Evolutionary conservation across 2,888 invertebrate genomes (phyloP).

Genomic region (Tetragonula carbonaria): DNA sequence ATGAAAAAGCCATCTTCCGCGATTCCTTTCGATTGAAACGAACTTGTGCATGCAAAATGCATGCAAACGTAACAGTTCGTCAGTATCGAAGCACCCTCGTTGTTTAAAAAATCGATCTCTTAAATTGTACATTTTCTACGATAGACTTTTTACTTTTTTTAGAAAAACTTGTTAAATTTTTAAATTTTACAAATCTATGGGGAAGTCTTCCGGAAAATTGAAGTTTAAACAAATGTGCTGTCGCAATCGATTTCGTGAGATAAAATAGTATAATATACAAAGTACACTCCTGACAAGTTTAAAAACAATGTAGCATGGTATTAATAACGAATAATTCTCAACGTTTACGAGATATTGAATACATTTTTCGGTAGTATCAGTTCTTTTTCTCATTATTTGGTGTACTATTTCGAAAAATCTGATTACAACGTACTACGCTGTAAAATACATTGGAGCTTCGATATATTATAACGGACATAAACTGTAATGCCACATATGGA

Average conservation of each 20-base stretch:
- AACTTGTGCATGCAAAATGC: not conserved
- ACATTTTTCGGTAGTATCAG: not conserved
- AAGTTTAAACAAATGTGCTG: not conserved
- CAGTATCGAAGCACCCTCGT: not conserved
- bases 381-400: not conserved
- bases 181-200: not conserved
- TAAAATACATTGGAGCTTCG: not conserved
- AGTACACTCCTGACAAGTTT: not conserved
- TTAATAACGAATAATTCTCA: not conserved
- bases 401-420: not conserved
- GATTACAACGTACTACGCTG: not conserved
- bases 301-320: too few relatives aligned
- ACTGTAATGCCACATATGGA: not conserved
- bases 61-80: not conserved
- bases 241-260: not conserved
- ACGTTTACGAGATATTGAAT: not conserved
- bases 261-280: conserved; percentile 1
- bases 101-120: not conserved
- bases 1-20: not conserved
- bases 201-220: not conserved
- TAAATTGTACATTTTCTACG: not conserved
- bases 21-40: not conserved
- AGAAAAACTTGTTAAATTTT: not conserved
- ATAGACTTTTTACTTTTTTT: not conserved
- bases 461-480: not conserved